phyloP scores from a whole-genome alignment of 2,113 vertebrate genomes.

The Crypturellus undulatus region DNA sequence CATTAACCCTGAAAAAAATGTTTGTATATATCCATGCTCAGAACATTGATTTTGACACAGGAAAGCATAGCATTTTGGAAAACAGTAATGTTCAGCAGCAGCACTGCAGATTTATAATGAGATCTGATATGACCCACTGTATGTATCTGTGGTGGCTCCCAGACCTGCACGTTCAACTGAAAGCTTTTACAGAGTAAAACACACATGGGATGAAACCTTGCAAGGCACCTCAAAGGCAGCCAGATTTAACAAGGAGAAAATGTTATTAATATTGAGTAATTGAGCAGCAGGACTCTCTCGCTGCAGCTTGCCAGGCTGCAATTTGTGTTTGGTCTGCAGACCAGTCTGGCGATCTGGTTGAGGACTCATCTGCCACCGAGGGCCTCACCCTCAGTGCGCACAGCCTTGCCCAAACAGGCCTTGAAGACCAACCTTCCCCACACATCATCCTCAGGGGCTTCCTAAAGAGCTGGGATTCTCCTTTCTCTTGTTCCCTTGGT shows the following conservation, averaged over 20 bases:
- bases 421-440: not conserved
- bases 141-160: not conserved
- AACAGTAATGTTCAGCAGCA: not conserved
- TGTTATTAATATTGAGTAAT: not conserved
- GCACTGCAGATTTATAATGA: not conserved
- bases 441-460: not conserved
- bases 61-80: not conserved
- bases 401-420: not conserved
- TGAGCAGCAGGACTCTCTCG: not conserved
- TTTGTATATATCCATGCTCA: not conserved
- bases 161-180: fast-evolving
- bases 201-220: not conserved
- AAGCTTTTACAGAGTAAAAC: not conserved
- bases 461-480: not conserved
- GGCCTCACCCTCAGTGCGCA: not conserved
- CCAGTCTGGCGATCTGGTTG: not conserved
- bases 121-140: not conserved
- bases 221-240: not conserved
- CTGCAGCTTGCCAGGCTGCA: not conserved
- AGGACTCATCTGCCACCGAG: not conserved
- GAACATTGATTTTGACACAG: fast-evolving
- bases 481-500: not conserved
- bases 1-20: not conserved
- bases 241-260: not conserved
- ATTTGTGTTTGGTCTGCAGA: fast-evolving